Evolutionary conservation across 1,140 invertebrate genomes (phyloP).

Genomic region (Drosophila kikkawai): DNA sequence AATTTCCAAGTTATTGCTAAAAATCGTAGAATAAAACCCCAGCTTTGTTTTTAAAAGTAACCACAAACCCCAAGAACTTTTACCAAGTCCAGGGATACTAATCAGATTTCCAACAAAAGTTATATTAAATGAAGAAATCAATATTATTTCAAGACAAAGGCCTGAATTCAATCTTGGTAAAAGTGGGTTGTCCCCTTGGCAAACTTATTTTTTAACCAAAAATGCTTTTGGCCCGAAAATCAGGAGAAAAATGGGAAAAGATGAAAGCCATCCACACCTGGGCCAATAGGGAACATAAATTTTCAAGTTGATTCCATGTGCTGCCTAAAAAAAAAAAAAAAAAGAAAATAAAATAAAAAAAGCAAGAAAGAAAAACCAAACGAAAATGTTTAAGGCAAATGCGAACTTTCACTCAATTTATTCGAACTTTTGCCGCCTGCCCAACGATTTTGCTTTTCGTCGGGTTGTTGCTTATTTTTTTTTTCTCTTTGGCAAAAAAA

Average conservation of each 20-base stretch:
- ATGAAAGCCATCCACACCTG: constrained; percentile 34
- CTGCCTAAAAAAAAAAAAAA: constrained; percentile 2
- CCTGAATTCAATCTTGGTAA: constrained; percentile 2
- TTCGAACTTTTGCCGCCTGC: constrained; percentile 55
- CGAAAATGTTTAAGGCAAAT: constrained; percentile 46
- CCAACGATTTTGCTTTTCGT: constrained; percentile 24
- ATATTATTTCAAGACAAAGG: neutral
- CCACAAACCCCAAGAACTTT: neutral
- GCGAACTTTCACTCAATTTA: constrained; percentile 61
- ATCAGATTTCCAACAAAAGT: neutral
- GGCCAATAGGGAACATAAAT: constrained; percentile 35
- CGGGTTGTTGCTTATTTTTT: constrained; percentile 15
- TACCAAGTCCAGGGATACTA: neutral
- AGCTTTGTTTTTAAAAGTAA: neutral
- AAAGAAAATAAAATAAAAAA: neutral
- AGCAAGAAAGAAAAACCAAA: neutral
- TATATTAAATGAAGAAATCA: neutral
- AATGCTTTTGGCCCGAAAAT: neutral
- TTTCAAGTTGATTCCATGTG: constrained; percentile 29
- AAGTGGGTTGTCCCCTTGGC: neutral
- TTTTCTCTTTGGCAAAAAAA: constrained; percentile 9
- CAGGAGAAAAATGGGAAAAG: constrained; percentile 1
- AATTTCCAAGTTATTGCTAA: neutral
- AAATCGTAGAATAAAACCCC: neutral
- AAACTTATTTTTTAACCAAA: constrained; percentile 6